These are phyloP conservation scores for Leptoteleia sp. DNA, from an alignment of 1,140 invertebrate genomes.

Conservation along the genomic window DNA sequence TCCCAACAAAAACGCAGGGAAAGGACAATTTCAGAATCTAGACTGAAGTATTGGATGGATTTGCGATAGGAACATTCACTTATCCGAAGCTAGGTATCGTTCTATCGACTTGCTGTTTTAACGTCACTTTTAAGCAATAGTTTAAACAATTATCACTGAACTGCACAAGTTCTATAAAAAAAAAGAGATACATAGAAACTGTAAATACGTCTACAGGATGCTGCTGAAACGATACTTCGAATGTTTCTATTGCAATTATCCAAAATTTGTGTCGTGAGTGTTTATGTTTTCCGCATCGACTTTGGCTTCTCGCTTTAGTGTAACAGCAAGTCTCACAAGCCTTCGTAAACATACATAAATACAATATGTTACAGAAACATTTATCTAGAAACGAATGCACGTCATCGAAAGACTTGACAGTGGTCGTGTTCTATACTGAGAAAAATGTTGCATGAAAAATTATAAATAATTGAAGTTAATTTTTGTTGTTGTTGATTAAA, in stretches of 20 bases:
- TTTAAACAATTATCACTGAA: background rate
- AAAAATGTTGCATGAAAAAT: too few species aligned
- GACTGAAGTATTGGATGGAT: constrained; percentile 18
- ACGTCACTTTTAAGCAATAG: too few species aligned
- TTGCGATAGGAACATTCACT: constrained; percentile 18
- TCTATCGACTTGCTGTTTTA: too few species aligned
- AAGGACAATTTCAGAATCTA: constrained; percentile 19
- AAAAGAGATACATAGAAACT: constrained; percentile 17
- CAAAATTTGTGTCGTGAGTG: constrained; percentile 12
- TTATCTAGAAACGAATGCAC: constrained; percentile 78
- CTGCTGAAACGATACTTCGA: background rate
- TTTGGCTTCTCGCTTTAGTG: constrained; percentile 81
- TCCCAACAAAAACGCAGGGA: constrained; percentile 15
- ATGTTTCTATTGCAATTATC: constrained; percentile 34
- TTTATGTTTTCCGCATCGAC: constrained; percentile 60
- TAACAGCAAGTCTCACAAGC: constrained; percentile 81
- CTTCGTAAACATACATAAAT: constrained; percentile 80
- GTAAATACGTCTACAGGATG: background rate
- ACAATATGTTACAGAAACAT: constrained; percentile 82
- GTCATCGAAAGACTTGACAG: constrained; percentile 60
- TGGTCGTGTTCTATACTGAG: constrained; percentile 2
- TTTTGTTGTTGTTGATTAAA: too few species aligned
- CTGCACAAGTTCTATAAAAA: too few species aligned
- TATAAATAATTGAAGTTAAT: too few species aligned
- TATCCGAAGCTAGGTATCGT: background rate